These are phyloP conservation scores for Cyclargus thomasi DNA, from an alignment of 1,140 invertebrate genomes.

Conservation along the genomic window DNA sequence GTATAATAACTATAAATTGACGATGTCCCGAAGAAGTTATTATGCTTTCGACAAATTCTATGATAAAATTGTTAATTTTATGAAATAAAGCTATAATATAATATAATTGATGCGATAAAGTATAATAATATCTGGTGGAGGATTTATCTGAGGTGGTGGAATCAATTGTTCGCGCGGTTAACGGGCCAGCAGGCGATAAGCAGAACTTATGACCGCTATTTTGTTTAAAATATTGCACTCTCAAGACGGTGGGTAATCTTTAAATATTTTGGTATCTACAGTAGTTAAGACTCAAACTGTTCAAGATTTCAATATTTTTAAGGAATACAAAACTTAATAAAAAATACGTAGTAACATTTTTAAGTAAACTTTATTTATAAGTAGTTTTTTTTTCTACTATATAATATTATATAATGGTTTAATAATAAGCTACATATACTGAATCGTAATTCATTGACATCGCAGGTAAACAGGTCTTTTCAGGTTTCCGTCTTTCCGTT, in stretches of 20 bases:
- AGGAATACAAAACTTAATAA: neutral
- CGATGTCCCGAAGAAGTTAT: neutral
- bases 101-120: slow-evolving; percentile 21
- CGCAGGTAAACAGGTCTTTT: too few species aligned
- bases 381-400: too few species aligned
- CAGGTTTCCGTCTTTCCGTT: too few species aligned
- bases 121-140: slow-evolving; percentile 19
- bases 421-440: too few species aligned
- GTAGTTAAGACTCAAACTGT: too few species aligned
- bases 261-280: slow-evolving; percentile 5
- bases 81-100: neutral
- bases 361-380: too few species aligned
- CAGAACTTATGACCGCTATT: slow-evolving; percentile 23
- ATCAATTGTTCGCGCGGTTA: slow-evolving; percentile 22
- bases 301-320: too few species aligned
- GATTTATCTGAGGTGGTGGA: slow-evolving; percentile 20
- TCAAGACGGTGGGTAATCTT: slow-evolving; percentile 11
- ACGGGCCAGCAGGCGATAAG: slow-evolving; percentile 22
- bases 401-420: too few species aligned
- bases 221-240: slow-evolving; percentile 22
- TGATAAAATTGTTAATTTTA: neutral
- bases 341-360: neutral
- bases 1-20: too few species aligned
- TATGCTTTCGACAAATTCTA: neutral
- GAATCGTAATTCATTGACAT: too few species aligned